These are phyloP conservation scores for Hetaerina americana DNA, from an alignment of 1,140 invertebrate species.

Conservation along the genomic window DNA sequence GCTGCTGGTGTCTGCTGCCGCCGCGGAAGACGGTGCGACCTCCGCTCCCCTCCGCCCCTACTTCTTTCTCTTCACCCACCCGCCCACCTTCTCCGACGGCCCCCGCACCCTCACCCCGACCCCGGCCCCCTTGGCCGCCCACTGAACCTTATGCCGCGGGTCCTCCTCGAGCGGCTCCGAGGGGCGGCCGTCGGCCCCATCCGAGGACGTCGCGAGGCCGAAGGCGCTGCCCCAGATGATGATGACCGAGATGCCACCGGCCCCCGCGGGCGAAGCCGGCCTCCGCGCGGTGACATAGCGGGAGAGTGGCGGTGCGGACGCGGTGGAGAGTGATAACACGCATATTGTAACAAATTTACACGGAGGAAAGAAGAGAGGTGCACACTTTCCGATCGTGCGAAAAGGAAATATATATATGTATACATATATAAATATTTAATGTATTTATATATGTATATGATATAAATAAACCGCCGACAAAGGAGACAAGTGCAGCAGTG, in stretches of 20 bases:
- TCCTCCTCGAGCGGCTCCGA: slow-evolving; percentile 4
- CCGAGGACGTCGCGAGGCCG: background rate
- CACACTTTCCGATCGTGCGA: no score
- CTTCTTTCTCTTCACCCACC: background rate
- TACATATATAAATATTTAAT: no score
- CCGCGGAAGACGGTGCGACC: background rate
- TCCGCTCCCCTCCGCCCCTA: background rate
- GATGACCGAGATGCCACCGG: background rate
- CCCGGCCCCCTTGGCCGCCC: background rate
- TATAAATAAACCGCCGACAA: background rate
- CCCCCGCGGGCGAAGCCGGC: slow-evolving; percentile 5
- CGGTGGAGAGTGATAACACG: background rate
- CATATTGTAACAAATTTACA: no score
- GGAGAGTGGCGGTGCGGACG: background rate
- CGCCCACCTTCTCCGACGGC: background rate
- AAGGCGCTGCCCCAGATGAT: background rate
- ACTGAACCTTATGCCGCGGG: background rate
- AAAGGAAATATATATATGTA: no score
- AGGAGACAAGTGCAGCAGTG: background rate
- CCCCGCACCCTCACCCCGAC: background rate
- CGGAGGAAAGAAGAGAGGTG: no score
- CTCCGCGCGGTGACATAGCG: slow-evolving; percentile 9
- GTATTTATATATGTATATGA: background rate
- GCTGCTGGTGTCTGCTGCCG: background rate
- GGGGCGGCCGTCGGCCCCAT: slow-evolving; percentile 6